phyloP scores from a whole-genome alignment of 2,797 vertebrate species.

The Pangasius djambal region DNA sequence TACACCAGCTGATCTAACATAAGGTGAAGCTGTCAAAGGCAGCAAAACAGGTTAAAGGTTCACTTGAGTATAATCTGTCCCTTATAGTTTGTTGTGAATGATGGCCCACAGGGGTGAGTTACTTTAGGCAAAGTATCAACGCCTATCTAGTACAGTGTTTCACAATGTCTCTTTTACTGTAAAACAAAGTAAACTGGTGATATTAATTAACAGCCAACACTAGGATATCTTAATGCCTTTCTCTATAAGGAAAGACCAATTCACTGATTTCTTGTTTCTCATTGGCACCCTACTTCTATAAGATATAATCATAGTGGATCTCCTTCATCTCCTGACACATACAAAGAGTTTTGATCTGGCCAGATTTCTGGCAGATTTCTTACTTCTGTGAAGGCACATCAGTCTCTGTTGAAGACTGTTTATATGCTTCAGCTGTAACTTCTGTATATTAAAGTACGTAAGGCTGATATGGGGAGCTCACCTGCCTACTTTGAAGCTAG shows the following conservation, averaged over 20 bases:
- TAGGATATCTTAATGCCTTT: neutral
- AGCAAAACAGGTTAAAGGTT: conserved; percentile 11
- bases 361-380: neutral
- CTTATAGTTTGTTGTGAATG: conserved; percentile 6
- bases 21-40: conserved; percentile 14
- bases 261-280: neutral
- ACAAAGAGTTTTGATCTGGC: neutral
- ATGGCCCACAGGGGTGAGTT: neutral
- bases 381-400: neutral
- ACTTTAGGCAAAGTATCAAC: neutral
- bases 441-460: conserved; percentile 66
- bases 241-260: neutral
- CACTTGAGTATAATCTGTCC: neutral
- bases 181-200: neutral
- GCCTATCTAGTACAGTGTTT: neutral
- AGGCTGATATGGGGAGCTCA: conserved; percentile 55
- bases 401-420: conserved; percentile 35
- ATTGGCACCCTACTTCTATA: neutral
- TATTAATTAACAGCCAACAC: neutral
- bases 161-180: neutral
- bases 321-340: neutral
- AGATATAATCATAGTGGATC: neutral
- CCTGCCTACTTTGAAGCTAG: conserved; percentile 48
- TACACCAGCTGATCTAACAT: conserved; percentile 28
- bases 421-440: conserved; percentile 59